Base-by-base conservation (phyloP, 2,113 vertebrate genomes). In the Balaenoptera acutorostrata region DNA sequence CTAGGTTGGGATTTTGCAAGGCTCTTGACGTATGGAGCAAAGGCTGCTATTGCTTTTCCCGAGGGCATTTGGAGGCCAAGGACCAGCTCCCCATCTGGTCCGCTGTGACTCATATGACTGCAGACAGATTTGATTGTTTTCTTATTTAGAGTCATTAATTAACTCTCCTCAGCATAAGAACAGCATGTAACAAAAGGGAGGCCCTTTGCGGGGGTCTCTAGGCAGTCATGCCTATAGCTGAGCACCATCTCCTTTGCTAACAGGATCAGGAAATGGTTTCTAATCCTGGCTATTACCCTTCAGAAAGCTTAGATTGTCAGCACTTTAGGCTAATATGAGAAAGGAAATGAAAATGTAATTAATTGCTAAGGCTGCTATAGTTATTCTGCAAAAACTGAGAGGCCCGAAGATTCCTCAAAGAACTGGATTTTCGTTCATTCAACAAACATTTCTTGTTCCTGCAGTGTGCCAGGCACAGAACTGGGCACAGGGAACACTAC, bases 101-200 rank as follows among this genome's bases (percentile, higher is more conserved):
- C 88, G 59, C 89, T 97, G 86, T 98, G 98, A 97, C 90, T 98
- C 97, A 98, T 95, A 94, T 84, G 89, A 97, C 89, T 31, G 49
- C 74, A 96, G 93, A 96, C 78, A 97, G 93, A 98, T 98, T 97
- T 97, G 96, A 97, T 98, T 97, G 91, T 97, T 98, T 97, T 98
- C 97, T 97, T 98, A 97, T 97, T 97, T 96, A 96, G 93, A 98
- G 78, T 93, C 89, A 98, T 98, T 97, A 97, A 97, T 96, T 94
- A 97, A 94, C 80, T 98, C 93, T 97, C 72, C 80, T 71, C 59
- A 85, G 93, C 93, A 97, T 92, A 80, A 94, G 95, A 97, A 97
- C 96, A 97, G 86, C 95, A 96, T 93, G 89, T 97, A 98, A 97
- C 96, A 97, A 96, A 91, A 97, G 68, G 15, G 61, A 97, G 46